These are phyloP conservation scores for Drosophila aldrichi DNA, from an alignment of 2,888 invertebrate genomes.

Conservation along the genomic window DNA sequence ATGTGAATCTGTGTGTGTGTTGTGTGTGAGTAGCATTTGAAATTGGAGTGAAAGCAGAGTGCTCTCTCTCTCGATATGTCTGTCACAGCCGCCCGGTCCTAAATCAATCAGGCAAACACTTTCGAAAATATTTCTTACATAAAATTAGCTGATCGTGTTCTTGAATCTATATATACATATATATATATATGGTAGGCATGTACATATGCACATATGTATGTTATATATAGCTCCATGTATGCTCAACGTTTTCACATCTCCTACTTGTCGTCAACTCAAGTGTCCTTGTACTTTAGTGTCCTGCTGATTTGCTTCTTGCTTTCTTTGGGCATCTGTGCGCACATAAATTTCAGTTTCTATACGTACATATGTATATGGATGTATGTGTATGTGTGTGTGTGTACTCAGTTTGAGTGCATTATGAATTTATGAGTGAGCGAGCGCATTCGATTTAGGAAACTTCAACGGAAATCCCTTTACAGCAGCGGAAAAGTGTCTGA, in stretches of 20 bases:
- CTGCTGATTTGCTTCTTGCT: slow-evolving; percentile 32
- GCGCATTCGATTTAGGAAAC: slow-evolving; percentile 30
- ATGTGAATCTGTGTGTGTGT: neutral
- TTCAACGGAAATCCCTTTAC: slow-evolving; percentile 56
- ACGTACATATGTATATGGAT: neutral
- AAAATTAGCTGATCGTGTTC: slow-evolving; percentile 66
- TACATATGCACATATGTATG: neutral
- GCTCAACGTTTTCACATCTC: slow-evolving; percentile 12
- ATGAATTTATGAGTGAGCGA: slow-evolving; percentile 60
- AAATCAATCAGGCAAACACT: slow-evolving; percentile 74
- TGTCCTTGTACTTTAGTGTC: slow-evolving; percentile 42
- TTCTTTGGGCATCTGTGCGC: slow-evolving; percentile 63
- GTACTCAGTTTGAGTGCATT: slow-evolving; percentile 26
- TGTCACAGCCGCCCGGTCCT: slow-evolving; percentile 39
- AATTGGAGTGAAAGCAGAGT: slow-evolving; percentile 48
- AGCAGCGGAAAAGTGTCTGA: slow-evolving; percentile 25
- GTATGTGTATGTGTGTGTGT: neutral
- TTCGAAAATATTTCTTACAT: slow-evolving; percentile 31
- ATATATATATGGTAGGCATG: slow-evolving; percentile 1
- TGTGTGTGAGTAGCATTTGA: slow-evolving; percentile 54
- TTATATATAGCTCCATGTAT: neutral
- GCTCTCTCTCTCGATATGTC: neutral
- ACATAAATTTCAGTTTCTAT: slow-evolving; percentile 59
- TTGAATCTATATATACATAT: neutral
- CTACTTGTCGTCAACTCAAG: slow-evolving; percentile 80